These are phyloP conservation scores for Kradibia gibbosae DNA, from an alignment of 1,140 invertebrate species.

Conservation along the genomic window DNA sequence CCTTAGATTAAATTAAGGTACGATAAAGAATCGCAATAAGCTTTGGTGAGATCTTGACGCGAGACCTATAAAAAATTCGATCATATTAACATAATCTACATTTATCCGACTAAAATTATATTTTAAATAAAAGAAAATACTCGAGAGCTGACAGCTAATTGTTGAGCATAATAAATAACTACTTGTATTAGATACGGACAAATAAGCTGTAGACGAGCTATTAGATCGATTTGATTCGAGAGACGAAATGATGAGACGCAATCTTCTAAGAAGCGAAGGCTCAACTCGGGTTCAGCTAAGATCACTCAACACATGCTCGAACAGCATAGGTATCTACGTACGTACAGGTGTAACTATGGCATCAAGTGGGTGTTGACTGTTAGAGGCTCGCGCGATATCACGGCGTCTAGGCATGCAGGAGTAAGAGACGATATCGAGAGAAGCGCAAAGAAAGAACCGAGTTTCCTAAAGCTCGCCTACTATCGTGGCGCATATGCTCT, in stretches of 20 bases:
- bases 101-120: no score
- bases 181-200: background rate
- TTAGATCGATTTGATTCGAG: constrained; percentile 15
- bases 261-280: background rate
- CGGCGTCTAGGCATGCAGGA: background rate
- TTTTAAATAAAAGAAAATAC: no score
- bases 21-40: no score
- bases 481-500: background rate
- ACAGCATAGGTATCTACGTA: background rate
- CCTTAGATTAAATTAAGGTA: no score
- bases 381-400: background rate
- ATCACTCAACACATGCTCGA: background rate
- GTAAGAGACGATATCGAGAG: background rate
- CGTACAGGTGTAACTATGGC: background rate
- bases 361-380: constrained; percentile 26
- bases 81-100: no score
- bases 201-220: background rate
- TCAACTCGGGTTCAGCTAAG: background rate
- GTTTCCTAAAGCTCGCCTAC: constrained; percentile 12
- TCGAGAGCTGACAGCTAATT: no score
- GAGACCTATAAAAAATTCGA: no score
- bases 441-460: background rate
- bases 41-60: no score
- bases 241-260: constrained; percentile 46
- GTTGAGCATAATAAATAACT: constrained; percentile 10